Conservation (phyloP, 1,140 invertebrate genomes). For the Atta texana region DNA sequence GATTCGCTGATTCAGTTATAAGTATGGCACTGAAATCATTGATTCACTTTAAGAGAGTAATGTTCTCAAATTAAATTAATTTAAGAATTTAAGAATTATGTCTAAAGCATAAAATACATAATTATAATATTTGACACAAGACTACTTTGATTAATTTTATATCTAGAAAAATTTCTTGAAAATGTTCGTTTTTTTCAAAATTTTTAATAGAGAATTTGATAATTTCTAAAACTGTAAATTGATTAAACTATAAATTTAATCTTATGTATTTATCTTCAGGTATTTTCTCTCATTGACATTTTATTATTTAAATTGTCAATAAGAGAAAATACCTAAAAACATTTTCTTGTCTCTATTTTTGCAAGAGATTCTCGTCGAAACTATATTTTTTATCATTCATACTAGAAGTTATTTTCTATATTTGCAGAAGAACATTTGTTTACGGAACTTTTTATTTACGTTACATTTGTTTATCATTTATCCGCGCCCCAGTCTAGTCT, state of each 20-base stretch:
- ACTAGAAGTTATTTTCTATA: not conserved
- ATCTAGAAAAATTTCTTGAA: not conserved
- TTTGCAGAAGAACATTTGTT: slow-evolving; percentile 9
- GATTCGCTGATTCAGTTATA: no score
- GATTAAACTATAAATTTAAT: not conserved
- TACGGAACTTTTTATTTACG: not conserved
- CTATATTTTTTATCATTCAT: not conserved
- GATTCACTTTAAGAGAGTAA: not conserved
- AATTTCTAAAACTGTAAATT: not conserved
- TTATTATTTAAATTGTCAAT: no score
- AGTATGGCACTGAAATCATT: no score
- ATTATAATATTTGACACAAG: no score
- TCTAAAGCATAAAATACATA: no score
- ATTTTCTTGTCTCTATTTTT: not conserved
- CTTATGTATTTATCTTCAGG: not conserved
- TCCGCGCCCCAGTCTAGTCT: not conserved
- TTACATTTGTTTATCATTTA: not conserved
- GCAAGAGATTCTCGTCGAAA: not conserved
- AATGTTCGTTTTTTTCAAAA: not conserved
- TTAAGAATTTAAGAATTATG: not conserved
- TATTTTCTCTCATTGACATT: not conserved
- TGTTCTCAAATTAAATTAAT: not conserved
- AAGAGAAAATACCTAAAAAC: not conserved
- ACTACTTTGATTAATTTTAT: not conserved
- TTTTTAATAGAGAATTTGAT: not conserved